These are phyloP conservation scores for Mactra quadrangularis DNA, from an alignment of 1,140 invertebrate species.

Conservation along the genomic window DNA sequence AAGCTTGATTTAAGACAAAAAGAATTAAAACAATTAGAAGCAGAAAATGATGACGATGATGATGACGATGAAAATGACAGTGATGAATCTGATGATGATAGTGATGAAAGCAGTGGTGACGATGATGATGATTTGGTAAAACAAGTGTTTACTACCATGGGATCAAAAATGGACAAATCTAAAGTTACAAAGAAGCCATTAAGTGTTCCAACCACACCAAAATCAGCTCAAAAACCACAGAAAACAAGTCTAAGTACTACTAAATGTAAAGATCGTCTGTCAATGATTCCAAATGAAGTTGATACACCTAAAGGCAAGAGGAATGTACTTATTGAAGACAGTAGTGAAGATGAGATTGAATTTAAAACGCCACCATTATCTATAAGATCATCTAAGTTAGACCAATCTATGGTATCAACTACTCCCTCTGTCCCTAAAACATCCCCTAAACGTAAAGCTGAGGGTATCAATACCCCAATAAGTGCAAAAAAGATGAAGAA, in stretches of 20 bases:
- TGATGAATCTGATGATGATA: neutral
- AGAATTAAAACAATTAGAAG: neutral
- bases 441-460: constrained; percentile 13
- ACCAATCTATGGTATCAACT: neutral
- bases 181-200: neutral
- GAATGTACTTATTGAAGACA: constrained; percentile 60
- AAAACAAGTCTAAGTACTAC: neutral
- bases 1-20: neutral
- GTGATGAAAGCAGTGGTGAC: neutral
- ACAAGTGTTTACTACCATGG: neutral
- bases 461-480: neutral
- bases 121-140: neutral
- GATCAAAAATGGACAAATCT: neutral
- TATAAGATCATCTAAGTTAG: constrained; percentile 62
- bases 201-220: neutral
- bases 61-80: neutral
- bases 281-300: constrained; percentile 36
- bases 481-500: neutral
- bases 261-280: constrained; percentile 5
- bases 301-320: constrained; percentile 52
- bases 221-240: neutral
- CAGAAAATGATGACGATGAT: neutral
- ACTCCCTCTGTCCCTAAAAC: neutral
- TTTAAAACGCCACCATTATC: constrained; percentile 63
- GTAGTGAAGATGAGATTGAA: constrained; percentile 61